Evolutionary conservation across 2,888 invertebrate species (phyloP), one percentile per base, ranked within the genome.

Genomic region (Eulithis prunata): DNA sequence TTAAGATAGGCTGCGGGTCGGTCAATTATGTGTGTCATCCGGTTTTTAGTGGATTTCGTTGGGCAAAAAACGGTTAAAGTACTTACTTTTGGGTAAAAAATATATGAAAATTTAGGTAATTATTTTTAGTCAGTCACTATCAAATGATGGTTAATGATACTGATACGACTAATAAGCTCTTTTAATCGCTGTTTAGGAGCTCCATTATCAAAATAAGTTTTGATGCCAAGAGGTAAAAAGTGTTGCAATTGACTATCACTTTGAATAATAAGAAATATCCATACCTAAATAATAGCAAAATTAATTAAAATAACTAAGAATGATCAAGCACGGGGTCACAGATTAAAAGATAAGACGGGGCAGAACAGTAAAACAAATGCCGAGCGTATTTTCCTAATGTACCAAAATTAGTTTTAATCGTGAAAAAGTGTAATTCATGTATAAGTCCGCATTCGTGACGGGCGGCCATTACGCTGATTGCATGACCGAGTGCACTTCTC

Each of bases 401-500:
- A 70, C 59, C 43, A 70, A 69, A 73, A 73, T 71, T 69, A 69
- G 69, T 70, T 71, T 38, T 64, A 71, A 66, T 73, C 63, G 65
- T 66, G 66, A 66, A 71, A 71, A 73, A 66, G 65, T 68, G 55
- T 65, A 68, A 68, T 71, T 73, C 56, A 68, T 63, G 65, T 63
- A 68, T 61, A 66, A 62, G 38, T 13, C 53, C 47, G 57, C 64
- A 66, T 73, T 73, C 73, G 73, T 88, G 87, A 75, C 77, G 74
- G 71, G 41, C 49, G 68, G 74, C 77, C 81, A 79, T 87, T 83
- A 84, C 60, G 68, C 41, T 70, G 78, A 76, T 84, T 74, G 84
- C 86, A 84, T 84, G 87, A 77, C 75, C 73, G 68, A 66, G 71
- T 73, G 75, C 75, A 77, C 75, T 85, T 80, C 76, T 78, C 72